Evolutionary conservation across 2,113 vertebrate species (phyloP).

Genomic region (Vicugna pacos): DNA sequence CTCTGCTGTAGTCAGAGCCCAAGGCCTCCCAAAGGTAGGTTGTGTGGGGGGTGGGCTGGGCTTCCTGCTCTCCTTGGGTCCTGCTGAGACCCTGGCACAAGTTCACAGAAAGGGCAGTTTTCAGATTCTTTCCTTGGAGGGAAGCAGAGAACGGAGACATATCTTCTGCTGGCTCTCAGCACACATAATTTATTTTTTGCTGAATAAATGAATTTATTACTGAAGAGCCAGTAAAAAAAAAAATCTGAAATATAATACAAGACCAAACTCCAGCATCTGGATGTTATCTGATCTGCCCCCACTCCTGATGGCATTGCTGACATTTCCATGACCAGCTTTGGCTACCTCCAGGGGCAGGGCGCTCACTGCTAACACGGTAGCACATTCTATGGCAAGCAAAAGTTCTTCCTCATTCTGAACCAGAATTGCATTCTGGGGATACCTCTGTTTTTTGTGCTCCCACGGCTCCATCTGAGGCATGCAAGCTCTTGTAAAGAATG

Average conservation of each 20-base stretch:
- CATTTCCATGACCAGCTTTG: neutral
- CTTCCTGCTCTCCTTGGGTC: slow-evolving; percentile 67
- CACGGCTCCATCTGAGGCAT: neutral
- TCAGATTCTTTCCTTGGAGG: slow-evolving; percentile 49
- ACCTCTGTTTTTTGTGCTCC: neutral
- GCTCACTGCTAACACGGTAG: neutral
- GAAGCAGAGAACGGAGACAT: slow-evolving; percentile 61
- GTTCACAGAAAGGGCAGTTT: slow-evolving; percentile 71
- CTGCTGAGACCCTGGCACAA: slow-evolving; percentile 69
- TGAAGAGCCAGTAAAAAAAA: slow-evolving; percentile 28
- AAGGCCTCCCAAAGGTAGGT: neutral
- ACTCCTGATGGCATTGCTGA: neutral
- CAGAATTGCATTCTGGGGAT: neutral
- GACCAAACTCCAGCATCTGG: slow-evolving; percentile 65
- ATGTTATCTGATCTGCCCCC: slow-evolving; percentile 32
- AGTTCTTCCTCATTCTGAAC: neutral
- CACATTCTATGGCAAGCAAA: neutral
- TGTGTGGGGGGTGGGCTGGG: neutral
- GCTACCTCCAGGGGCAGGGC: neutral
- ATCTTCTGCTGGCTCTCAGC: slow-evolving; percentile 45
- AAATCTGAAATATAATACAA: slow-evolving; percentile 52
- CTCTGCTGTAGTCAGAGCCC: neutral
- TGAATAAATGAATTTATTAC: slow-evolving; percentile 78
- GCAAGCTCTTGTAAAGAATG: neutral
- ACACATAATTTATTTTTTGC: slow-evolving; percentile 77